phyloP scores from a whole-genome alignment of 2,113 vertebrate species.

The Seriola aureovittata region DNA sequence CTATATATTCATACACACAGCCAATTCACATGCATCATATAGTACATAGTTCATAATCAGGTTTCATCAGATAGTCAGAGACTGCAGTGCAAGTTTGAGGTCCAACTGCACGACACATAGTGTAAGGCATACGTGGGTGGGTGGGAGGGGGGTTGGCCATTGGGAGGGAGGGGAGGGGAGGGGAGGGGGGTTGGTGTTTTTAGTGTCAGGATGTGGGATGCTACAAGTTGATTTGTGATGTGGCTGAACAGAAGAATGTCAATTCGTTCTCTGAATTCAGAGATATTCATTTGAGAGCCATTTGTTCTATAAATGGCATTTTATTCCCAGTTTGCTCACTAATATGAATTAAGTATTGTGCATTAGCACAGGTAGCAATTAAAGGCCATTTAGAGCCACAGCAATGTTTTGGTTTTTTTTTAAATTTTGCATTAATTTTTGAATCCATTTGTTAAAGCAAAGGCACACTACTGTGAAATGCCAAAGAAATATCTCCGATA shows the following conservation, averaged over 20 bases:
- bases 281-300: slow-evolving; percentile 47
- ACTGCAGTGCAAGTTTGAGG: slow-evolving; percentile 37
- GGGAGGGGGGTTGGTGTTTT: slow-evolving; percentile 19
- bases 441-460: slow-evolving; percentile 1
- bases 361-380: not conserved
- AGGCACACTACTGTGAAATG: slow-evolving; percentile 19
- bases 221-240: slow-evolving; percentile 59
- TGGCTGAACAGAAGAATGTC: slow-evolving; percentile 61
- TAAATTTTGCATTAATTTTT: not conserved
- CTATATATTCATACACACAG: slow-evolving; percentile 44
- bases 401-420: not conserved
- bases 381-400: slow-evolving; percentile 1
- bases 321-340: not conserved
- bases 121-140: slow-evolving; percentile 81
- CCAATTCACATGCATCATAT: slow-evolving; percentile 11
- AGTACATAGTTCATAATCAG: slow-evolving; percentile 8
- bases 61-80: slow-evolving; percentile 20
- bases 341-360: not conserved
- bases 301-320: slow-evolving; percentile 35
- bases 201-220: slow-evolving; percentile 52
- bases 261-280: slow-evolving; percentile 41
- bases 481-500: slow-evolving; percentile 39
- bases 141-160: slow-evolving; percentile 51
- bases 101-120: slow-evolving; percentile 68
- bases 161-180: slow-evolving; percentile 29